Base-by-base conservation (phyloP, 2,113 vertebrate species). In the Garra rufa region DNA sequence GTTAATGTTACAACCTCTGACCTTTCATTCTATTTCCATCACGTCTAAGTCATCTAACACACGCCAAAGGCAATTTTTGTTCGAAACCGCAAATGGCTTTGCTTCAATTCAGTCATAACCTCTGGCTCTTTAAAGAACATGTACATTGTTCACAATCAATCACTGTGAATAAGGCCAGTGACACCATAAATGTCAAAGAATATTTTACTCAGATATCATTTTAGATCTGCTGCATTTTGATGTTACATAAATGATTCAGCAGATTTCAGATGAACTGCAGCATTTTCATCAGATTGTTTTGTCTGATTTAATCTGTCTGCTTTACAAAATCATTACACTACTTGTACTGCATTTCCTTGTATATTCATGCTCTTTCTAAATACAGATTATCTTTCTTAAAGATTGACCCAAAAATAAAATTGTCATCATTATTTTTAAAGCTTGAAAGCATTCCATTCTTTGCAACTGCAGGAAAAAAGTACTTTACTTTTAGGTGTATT, bases 21-120 rank as follows among this genome's bases (percentile, higher is more conserved):
- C 83, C 65, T 85, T 73, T 70, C 82, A 44, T 84, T 55, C 75
- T 50, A 11, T 70, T 46, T 57, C 61, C 63, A 78, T 84, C 75
- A 78, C 24, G 24, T 57, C 48, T 52, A 84, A 85, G n/a, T 19
- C 17, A 48, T 43, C 55, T 28, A 79, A 79, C 55, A 63, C 34
- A 44, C 0, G 8, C 76, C 21, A 78, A 79, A 46, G 19, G 34
- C 9, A 24, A 6, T 44, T 21, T 63, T 78, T 26, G 9, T 9
- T 46, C 6, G 5, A 79, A 65, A 59, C n/a, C 2, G 15, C 24
- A 46, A 79, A 61, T 65, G 15, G 77, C 4, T 65, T 79, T 44
- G 38, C 41, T 65, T 59, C 48, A 28, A 11, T 63, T 79, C 41
- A 79, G 43, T 10, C 9, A 79, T 79, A 44, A 79, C 34, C 57